phyloP scores from a whole-genome alignment of 2,888 invertebrate genomes.

The Himalopsyche anomala region DNA sequence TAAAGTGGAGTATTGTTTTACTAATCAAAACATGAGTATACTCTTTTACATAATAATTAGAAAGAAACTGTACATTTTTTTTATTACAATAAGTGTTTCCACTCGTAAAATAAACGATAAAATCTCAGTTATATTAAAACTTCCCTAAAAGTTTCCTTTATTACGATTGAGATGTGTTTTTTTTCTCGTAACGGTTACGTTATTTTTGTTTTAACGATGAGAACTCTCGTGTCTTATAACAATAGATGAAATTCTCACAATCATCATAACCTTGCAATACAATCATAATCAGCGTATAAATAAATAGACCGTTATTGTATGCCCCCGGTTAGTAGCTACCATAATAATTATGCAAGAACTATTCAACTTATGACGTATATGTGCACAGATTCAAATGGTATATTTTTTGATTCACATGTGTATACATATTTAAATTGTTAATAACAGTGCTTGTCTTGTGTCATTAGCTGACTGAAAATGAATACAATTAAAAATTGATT shows the following conservation, averaged over 20 bases:
- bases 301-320: background rate
- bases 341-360: background rate
- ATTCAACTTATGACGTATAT: too few relatives aligned
- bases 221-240: background rate
- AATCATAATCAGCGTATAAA: background rate
- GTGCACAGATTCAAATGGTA: too few relatives aligned
- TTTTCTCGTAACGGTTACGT: background rate
- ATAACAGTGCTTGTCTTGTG: too few relatives aligned
- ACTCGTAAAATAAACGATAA: constrained; percentile 6
- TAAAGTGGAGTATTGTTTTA: too few relatives aligned
- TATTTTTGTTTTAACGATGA: background rate
- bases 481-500: too few relatives aligned
- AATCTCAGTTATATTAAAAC: background rate
- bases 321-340: background rate
- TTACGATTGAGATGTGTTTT: background rate
- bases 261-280: background rate
- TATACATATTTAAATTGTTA: too few relatives aligned
- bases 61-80: too few relatives aligned
- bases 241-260: background rate
- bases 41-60: too few relatives aligned
- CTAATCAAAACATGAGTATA: too few relatives aligned
- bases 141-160: background rate
- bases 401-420: too few relatives aligned
- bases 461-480: too few relatives aligned
- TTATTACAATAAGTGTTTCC: background rate